phyloP scores from a whole-genome alignment of 2,113 vertebrate genomes.

The Actenoides lindsayi region DNA sequence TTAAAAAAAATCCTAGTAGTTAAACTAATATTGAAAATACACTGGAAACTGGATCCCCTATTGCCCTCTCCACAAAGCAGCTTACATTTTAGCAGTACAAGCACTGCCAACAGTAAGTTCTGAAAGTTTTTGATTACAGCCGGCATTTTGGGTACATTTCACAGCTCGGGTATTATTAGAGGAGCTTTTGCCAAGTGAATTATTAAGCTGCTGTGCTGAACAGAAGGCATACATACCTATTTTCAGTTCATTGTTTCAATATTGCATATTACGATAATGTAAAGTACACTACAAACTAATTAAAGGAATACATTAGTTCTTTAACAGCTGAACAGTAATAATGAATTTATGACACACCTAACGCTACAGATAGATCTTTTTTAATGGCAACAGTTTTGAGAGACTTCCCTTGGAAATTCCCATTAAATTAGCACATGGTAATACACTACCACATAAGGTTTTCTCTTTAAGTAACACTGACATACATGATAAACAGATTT shows the following conservation, averaged over 20 bases:
- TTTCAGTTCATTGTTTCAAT: constrained; percentile 49
- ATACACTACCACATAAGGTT: not conserved
- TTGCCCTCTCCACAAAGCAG: not conserved
- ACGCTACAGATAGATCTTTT: not conserved
- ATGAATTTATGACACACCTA: not conserved
- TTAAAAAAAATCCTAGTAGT: not conserved
- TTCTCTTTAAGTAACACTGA: not conserved
- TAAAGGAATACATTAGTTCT: constrained; percentile 48
- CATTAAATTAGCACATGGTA: not conserved
- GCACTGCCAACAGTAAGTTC: constrained; percentile 26
- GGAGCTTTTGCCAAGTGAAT: constrained; percentile 44
- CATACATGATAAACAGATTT: accelerated
- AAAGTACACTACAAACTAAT: constrained; percentile 39
- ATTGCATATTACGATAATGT: not conserved
- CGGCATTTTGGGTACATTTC: constrained; percentile 46
- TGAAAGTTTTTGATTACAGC: constrained; percentile 66
- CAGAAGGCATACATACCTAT: not conserved
- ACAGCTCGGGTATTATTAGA: constrained; percentile 34
- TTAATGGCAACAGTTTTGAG: not conserved
- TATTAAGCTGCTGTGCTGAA: constrained; percentile 39
- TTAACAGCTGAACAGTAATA: constrained; percentile 12
- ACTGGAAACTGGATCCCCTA: not conserved
- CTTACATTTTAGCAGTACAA: not conserved
- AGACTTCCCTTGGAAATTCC: not conserved
- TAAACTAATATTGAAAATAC: constrained; percentile 38